These are phyloP conservation scores for Trichomalopsis sarcophagae DNA, from an alignment of 1,140 invertebrate genomes.

Conservation along the genomic window DNA sequence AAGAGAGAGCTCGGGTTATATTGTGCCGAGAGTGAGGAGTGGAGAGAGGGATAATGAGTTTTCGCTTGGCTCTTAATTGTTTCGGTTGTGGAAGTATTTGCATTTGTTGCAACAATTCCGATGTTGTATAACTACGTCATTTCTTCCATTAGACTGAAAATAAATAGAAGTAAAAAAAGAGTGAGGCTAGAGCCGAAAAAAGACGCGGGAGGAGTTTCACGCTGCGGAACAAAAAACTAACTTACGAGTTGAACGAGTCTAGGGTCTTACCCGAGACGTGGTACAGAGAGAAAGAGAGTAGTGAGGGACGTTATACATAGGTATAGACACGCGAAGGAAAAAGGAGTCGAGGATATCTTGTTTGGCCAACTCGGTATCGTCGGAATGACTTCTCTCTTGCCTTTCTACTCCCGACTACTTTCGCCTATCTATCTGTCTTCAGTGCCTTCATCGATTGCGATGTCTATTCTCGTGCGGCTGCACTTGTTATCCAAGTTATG, in stretches of 20 bases:
- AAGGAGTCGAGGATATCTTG: constrained; percentile 51
- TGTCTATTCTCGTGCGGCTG: constrained; percentile 45
- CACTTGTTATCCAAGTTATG: constrained; percentile 53
- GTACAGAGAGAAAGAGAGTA: not conserved
- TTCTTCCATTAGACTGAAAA: not conserved
- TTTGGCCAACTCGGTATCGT: constrained; percentile 50
- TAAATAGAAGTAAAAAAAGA: not conserved
- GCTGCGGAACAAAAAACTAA: constrained; percentile 21
- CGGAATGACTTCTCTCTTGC: constrained; percentile 20
- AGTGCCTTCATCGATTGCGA: constrained; percentile 50
- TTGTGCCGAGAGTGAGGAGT: not conserved
- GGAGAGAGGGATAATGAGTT: not conserved
- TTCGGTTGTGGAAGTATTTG: too few species aligned
- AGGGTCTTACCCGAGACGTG: not conserved
- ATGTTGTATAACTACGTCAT: not conserved
- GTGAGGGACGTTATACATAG: constrained; percentile 4
- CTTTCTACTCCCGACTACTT: not conserved
- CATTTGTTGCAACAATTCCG: too few species aligned
- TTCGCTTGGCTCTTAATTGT: too few species aligned
- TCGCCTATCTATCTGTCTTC: constrained; percentile 5
- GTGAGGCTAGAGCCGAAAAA: constrained; percentile 2
- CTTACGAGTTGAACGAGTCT: constrained; percentile 38
- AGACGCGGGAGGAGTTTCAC: not conserved
- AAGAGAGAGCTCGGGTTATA: not conserved
- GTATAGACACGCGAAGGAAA: constrained; percentile 13